Evolutionary conservation across 2,797 vertebrate genomes (phyloP).

Genomic region (Furcifer pardalis): DNA sequence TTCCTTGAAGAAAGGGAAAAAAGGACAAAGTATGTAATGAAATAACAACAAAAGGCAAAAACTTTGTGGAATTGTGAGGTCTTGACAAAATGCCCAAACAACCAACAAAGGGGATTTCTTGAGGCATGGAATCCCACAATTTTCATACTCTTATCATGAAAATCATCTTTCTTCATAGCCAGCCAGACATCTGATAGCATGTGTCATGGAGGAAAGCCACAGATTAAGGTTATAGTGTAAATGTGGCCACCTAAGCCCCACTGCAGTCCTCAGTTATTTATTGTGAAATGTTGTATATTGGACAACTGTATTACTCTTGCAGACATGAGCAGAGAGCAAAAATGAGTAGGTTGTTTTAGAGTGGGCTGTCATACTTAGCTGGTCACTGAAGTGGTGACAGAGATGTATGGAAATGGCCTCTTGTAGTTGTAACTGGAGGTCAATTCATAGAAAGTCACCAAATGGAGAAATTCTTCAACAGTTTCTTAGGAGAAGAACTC

Average conservation of each 20-base stretch:
- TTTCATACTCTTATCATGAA: no score
- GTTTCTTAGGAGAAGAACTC: background rate
- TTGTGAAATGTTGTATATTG: background rate
- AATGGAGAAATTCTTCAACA: background rate
- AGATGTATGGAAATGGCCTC: background rate
- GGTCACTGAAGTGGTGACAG: background rate
- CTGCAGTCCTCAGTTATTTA: background rate
- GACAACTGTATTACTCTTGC: background rate
- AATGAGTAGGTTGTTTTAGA: background rate
- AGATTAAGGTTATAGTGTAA: background rate
- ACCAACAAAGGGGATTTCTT: no score
- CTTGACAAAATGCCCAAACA: no score
- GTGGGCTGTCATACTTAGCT: background rate
- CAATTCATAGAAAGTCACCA: background rate
- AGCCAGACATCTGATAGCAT: no score
- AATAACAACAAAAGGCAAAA: no score
- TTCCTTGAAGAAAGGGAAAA: no score
- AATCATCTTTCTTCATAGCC: no score
- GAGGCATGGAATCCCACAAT: no score
- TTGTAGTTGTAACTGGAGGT: background rate
- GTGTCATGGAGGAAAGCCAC: no score
- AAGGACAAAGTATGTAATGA: no score
- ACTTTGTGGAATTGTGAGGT: no score
- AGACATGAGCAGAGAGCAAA: background rate
- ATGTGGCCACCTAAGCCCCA: conserved; percentile 2